Base-by-base conservation (phyloP, 2,888 invertebrate species). In the Ecdyonurus torrentis region DNA sequence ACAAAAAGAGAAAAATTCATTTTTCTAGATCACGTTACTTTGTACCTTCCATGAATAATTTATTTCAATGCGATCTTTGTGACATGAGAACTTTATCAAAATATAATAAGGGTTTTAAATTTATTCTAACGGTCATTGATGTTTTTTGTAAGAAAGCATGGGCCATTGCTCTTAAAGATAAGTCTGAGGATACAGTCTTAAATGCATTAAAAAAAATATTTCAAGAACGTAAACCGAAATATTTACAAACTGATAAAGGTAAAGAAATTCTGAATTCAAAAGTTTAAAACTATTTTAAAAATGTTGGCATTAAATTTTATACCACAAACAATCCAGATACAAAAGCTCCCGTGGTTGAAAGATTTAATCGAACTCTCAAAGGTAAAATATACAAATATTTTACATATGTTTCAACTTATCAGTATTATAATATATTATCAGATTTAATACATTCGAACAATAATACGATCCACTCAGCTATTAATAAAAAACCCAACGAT, bases 261-360 rank as follows among this genome's bases (percentile, higher is more conserved):
- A 24, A 3, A 18, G 61, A 61, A 53, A 52, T 61, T 23, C 1
- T 52, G n/a, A 61, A 61, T 61, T 23, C 22, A 24, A 25, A 25
- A 15, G 52, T 61, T 23, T 24, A 61, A 20, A n/a, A 19, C 2
- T 52, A 22, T 52, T 20, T 61, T 5, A 52, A 61, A 10, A 23
- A 50, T 18, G 22, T 52, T 10, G n/a, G 18, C 20, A 52, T 53
- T 23, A 20, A 5, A 18, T 53, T 5, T 61, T 61, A 53, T 23
- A 23, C 37, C n/a, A 7, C 55, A 10, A 25, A 53, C 18, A 61
- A 25, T 7, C 55, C 66, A 2, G 69, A 70, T 55, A 67, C 68
- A 2, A 73, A 74, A 66, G 70, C 70, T 2, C n/a, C n/a, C n/a
- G n/a, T n/a, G n/a, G n/a, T n/a, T n/a, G n/a, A n/a, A n/a, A n/a